Percentiles rank a stretch among this genome's conserved stretches.
Evolutionary conservation across 2,113 vertebrate species (phyloP).

Genomic region (Mastomys coucha): DNA sequence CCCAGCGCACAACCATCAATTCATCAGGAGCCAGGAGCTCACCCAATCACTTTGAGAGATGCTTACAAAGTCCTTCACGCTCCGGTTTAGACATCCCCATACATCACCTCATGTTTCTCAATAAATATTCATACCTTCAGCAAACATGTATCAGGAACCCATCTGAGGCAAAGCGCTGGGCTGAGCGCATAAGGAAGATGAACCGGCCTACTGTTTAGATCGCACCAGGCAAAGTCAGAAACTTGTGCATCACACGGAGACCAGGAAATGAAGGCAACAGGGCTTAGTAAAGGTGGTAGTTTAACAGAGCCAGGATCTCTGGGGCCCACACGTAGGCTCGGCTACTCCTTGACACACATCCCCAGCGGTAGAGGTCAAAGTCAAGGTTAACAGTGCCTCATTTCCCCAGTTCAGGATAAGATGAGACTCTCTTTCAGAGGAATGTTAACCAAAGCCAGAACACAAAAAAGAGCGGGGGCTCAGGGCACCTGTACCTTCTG

Average conservation of each 20-base stretch:
- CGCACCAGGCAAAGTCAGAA: background rate
- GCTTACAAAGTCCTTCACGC: slow-evolving; percentile 41
- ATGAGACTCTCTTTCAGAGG: background rate
- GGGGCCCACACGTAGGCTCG: background rate
- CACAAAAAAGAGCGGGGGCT: background rate
- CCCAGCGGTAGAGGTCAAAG: background rate
- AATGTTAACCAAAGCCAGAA: background rate
- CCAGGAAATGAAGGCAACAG: background rate
- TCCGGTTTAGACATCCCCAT: slow-evolving; percentile 21
- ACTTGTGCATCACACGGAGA: background rate
- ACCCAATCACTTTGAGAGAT: background rate
- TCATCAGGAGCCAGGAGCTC: background rate
- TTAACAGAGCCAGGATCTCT: background rate
- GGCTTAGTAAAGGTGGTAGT: background rate
- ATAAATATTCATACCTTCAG: slow-evolving; percentile 59
- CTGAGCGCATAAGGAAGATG: slow-evolving; percentile 18
- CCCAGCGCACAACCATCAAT: background rate
- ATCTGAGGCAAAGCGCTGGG: background rate
- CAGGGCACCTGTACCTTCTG: background rate
- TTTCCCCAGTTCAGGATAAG: background rate
- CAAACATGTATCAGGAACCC: background rate
- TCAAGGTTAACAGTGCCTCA: background rate
- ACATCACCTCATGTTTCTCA: slow-evolving; percentile 47
- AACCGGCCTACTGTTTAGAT: slow-evolving; percentile 4
- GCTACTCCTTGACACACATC: background rate